Evolutionary conservation across 2,888 invertebrate species (phyloP), one percentile per base, ranked within the genome.

Genomic region (Drosophila algonquin): DNA sequence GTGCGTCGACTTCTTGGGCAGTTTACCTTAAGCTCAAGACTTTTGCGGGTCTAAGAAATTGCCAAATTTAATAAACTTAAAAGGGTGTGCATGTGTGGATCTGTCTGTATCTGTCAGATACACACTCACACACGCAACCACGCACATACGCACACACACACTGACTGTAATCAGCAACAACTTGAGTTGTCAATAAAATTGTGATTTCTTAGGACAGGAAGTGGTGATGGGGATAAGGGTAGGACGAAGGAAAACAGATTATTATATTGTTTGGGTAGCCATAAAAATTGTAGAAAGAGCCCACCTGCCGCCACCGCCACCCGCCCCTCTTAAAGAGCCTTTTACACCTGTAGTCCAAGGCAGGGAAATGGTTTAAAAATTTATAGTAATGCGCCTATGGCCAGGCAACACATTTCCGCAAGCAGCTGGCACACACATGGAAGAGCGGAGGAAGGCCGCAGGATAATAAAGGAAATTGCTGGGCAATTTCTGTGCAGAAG

Each of bases 51-150:
- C 81, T 81, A 78, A 87, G 81, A 83, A 80, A 89, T 89, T 89
- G 89, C 78, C 77, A 89, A 88, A 89, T 89, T 89, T 90, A 90
- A 89, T 89, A 89, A 90, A 89, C 87, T 79, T 89, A 87, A 87
- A 90, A 88, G 90, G 89, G 84, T 89, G 73, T 77, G 73, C 58
- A 54, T 73, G 65, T 65, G 47, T 35, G 84, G 80, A 61, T 76
- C 53, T 54, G 48, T n/a, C 46, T 18, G 60, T 52, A 73, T 73
- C 81, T 77, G 73, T 73, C 70, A 74, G 73, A 67, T 71, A 83
- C 76, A 74, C 21, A 46, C 40, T 14, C 46, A 12, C n/a, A 52
- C 62, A 68, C 57, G 21, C 21, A 21, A 21, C 9, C 48, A 50
- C 51, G 24, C 46, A 46, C 70, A 51, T 44, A 45, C 8, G 30